Conservation (phyloP, 2,888 invertebrate genomes). For the Tortrix viridana region DNA sequence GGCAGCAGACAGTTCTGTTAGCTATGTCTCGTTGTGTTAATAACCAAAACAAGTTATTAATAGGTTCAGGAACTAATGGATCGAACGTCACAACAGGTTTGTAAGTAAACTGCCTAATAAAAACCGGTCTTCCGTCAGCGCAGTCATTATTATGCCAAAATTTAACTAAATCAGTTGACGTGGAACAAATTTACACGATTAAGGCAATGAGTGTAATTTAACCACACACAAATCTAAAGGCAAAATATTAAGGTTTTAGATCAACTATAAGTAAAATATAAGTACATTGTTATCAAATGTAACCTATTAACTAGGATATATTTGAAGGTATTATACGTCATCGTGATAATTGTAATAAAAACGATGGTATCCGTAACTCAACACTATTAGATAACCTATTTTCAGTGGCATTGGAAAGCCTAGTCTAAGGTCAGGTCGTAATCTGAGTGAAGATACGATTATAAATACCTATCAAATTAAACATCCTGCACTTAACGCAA, state of each 20-base stretch:
- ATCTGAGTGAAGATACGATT: neutral
- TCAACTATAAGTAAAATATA: no score
- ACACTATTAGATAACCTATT: constrained; percentile 26
- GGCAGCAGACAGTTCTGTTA: constrained; percentile 3
- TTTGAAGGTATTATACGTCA: no score
- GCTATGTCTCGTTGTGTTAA: neutral
- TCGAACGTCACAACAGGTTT: neutral
- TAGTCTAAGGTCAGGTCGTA: constrained; percentile 2
- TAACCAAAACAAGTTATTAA: neutral
- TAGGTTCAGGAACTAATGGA: no score
- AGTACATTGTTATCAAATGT: no score
- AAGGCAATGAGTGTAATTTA: neutral
- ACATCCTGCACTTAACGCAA: no score
- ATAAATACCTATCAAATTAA: neutral
- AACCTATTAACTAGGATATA: no score
- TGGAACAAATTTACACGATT: neutral
- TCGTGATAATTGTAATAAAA: constrained; percentile 6
- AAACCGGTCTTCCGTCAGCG: neutral
- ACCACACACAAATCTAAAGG: no score
- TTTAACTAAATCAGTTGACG: neutral
- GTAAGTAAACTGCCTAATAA: neutral
- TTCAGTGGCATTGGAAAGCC: constrained; percentile 12
- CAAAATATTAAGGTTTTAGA: no score
- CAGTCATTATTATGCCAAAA: neutral
- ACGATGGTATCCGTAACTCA: constrained; percentile 17